phyloP scores from a whole-genome alignment of 1,140 invertebrate genomes.

The Drosophila asahinai region DNA sequence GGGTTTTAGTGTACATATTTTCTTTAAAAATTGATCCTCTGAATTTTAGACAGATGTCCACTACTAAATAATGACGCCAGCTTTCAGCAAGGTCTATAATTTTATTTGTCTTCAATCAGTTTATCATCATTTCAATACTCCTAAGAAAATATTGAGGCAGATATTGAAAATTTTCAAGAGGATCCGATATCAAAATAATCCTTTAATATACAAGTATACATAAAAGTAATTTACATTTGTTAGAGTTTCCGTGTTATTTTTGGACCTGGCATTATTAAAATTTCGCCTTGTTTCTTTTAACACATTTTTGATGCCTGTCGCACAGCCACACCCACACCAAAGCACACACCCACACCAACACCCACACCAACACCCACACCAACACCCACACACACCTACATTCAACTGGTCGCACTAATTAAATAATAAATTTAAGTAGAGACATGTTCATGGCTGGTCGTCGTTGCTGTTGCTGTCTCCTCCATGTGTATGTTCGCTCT shows the following conservation, averaged over 20 bases:
- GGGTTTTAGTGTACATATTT: too few species aligned
- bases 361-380: neutral
- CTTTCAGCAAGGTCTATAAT: too few species aligned
- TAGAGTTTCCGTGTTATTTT: neutral
- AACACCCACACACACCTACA: slow-evolving; percentile 1
- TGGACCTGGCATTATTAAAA: neutral
- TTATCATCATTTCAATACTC: too few species aligned
- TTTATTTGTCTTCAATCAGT: too few species aligned
- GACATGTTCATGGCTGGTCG: slow-evolving; percentile 18
- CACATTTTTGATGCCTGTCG: neutral
- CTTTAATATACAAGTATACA: neutral
- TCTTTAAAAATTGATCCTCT: too few species aligned
- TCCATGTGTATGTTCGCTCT: slow-evolving; percentile 23
- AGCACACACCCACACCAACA: neutral
- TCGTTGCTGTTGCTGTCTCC: slow-evolving; percentile 8
- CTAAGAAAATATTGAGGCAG: too few species aligned
- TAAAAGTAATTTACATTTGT: too few species aligned
- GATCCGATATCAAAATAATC: neutral
- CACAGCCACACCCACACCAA: neutral
- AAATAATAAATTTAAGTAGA: slow-evolving; percentile 72
- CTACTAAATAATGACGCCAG: too few species aligned
- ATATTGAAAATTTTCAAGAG: neutral
- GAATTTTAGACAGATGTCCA: too few species aligned
- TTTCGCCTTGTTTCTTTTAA: neutral
- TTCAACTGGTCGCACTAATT: slow-evolving; percentile 57